A percentile compares a stretch with the other conserved stretches of the same genome.
Evolutionary conservation across 2,888 invertebrate species (phyloP).

Genomic region (Dioctria rufipes): DNA sequence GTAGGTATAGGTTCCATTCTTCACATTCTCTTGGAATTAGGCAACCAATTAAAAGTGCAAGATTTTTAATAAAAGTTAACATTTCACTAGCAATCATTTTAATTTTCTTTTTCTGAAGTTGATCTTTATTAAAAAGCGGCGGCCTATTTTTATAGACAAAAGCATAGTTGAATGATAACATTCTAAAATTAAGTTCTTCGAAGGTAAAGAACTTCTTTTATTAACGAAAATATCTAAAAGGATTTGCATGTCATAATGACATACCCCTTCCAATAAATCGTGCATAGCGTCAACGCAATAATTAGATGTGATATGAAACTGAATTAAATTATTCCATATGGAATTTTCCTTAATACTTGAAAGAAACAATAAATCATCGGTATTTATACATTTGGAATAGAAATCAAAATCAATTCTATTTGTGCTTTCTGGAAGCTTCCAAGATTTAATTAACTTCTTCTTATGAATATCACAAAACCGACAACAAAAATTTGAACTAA

Average conservation of each 20-base stretch:
- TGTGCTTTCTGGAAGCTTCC: neutral
- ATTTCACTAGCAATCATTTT: conserved; percentile 39
- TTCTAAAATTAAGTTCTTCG: conserved; percentile 49
- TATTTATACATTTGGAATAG: neutral
- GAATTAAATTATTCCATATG: conserved; percentile 30
- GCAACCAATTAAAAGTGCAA: conserved; percentile 35
- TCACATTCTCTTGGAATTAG: conserved; percentile 26
- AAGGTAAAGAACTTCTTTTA: conserved; percentile 17
- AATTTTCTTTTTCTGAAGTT: conserved; percentile 37
- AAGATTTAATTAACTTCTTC: neutral
- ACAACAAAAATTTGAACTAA: neutral
- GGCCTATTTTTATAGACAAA: neutral
- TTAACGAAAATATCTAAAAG: conserved; percentile 12
- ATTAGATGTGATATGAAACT: conserved; percentile 47
- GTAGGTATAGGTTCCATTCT: conserved; percentile 38
- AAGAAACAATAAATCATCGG: neutral
- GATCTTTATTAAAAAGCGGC: neutral
- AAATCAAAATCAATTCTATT: neutral
- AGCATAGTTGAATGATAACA: neutral
- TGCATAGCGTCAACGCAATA: conserved; percentile 52
- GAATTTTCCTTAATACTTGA: conserved; percentile 41
- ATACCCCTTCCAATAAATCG: conserved; percentile 53
- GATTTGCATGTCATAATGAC: conserved; percentile 38
- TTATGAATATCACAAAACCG: neutral
- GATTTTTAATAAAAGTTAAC: conserved; percentile 43